Evolutionary conservation across 2,113 vertebrate species (phyloP), one percentile per base, ranked within the genome.

Genomic region (Trichechus manatus): DNA sequence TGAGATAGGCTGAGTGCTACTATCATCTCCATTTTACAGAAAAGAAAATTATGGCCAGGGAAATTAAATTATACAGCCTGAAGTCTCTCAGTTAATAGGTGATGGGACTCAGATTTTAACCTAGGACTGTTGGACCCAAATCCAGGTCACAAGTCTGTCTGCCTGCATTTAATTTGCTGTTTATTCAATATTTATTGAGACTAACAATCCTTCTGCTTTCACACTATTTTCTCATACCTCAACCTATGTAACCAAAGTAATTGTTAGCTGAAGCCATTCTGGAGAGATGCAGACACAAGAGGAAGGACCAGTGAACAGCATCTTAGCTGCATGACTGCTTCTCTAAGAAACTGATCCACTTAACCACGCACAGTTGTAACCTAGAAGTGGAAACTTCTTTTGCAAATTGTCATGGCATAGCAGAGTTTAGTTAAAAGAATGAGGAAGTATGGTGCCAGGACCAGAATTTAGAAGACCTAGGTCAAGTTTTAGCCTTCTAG

Each of bases 1-100:
- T 47, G 72, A 95, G 27, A 59, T 59, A 64, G 25, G 36, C 9
- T 90, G 82, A n/a, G 25, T 14, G 0, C 0, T 84, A 85, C 66
- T 42, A 56, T 80, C 44, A 79, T 90, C 39, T 82, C 9, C 44
- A 53, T 93, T 94, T 96, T 88, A 91, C 2, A 84, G 47, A 88
- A 93, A 88, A 68, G 61, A 80, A 85, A 96, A 56, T 64, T 72
- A 29, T 84, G 63, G 33, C 15, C 64, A 91, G 47, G 19, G n/a
- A 94, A 85, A 87, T 87, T 79, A 74, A 94, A 88, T 80, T 9
- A 50, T 3, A 56, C 88, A 59, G 19, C 47, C 36, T 80, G 29
- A 87, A 22, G 81, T 61, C 23, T 63, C 68, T 89, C 9, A 93
- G 86, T 36, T 70, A 66, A n/a, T 64, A 91, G 66, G 31, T 56